Conservation (phyloP, 37 sponge, comb jelly and placozoan species). For the Diacarnus erythraeanus region DNA sequence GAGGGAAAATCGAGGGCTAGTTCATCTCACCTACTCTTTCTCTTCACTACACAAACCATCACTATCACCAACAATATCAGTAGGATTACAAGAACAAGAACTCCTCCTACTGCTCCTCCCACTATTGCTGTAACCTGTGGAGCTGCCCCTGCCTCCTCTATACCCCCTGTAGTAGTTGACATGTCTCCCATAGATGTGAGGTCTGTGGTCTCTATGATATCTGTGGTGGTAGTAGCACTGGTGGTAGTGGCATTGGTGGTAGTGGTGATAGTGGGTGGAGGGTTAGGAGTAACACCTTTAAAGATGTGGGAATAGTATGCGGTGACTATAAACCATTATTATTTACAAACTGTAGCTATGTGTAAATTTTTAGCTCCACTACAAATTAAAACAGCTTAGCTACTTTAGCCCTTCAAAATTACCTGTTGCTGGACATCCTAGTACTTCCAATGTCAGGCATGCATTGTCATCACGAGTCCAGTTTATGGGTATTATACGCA, state of each 20-base stretch:
- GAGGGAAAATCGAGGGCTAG: too few species aligned
- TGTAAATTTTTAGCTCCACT: too few species aligned
- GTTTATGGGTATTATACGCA: slow-evolving; percentile 7
- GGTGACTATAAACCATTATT: too few species aligned
- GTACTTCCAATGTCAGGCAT: slow-evolving; percentile 24
- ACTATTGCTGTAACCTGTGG: background rate
- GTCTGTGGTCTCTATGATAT: background rate
- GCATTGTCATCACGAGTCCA: background rate
- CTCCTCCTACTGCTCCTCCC: background rate
- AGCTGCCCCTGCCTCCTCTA: background rate
- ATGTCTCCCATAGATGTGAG: too few species aligned
- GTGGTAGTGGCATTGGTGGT: background rate
- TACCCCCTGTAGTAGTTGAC: background rate
- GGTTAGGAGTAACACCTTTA: too few species aligned
- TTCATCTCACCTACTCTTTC: background rate
- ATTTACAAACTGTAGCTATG: too few species aligned
- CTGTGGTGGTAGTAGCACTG: background rate
- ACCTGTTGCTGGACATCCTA: slow-evolving; percentile 4
- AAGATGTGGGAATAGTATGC: too few species aligned
- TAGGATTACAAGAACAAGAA: background rate
- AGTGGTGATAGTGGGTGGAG: too few species aligned
- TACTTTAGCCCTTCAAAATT: background rate
- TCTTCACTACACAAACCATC: background rate
- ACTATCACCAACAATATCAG: background rate
- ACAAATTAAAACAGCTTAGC: too few species aligned